Evolutionary conservation across 2,113 vertebrate species (phyloP), one percentile per base, ranked within the genome.

Genomic region (Ancistrus triradiatus): DNA sequence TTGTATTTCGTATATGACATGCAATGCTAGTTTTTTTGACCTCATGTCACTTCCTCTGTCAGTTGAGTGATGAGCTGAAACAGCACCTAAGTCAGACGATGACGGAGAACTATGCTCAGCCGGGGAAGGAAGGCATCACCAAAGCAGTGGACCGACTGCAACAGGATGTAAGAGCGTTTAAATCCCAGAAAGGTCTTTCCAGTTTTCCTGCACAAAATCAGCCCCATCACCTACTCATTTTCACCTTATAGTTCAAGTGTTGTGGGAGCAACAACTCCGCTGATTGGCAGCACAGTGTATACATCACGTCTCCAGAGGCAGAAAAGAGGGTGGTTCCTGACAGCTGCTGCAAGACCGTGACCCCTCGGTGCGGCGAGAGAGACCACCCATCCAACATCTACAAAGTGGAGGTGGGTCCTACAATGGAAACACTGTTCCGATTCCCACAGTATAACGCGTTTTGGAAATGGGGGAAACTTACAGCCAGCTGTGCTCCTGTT

Each of bases 311-410:
- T 0, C 1, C 0, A 0, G 65, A 72, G 13, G 79, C 86, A 0
- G 73, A 75, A 48, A 61, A 48, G 22, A 82, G 89, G 50, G 19
- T 66, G 59, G 92, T 93, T 11, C 92, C 92, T 0, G 92, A 93
- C 73, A 93, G 91, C 83, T 93, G 92, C 84, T 94, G 91, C 69
- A 93, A 93, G 76, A 91, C 84, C 0, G 70, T 90, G 46, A 91
- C 88, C 13, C 55, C 18, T 0, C 19, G 3, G 5, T 93, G 92
- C 25, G 91, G 92, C 43, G 76, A 11, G 28, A 83, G 91, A 52
- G 82, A 85, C 68, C 92, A 93, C 76, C 92, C 92, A 6, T 94
- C 92, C 66, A 93, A 93, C 76, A 89, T 93, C 82, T 93, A 91
- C 84, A 90, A 88, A 67, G 90, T 91, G 50, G 92, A 93, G 90